Conservation (phyloP, 2,113 vertebrate species). For the Rhipidura dahli region DNA sequence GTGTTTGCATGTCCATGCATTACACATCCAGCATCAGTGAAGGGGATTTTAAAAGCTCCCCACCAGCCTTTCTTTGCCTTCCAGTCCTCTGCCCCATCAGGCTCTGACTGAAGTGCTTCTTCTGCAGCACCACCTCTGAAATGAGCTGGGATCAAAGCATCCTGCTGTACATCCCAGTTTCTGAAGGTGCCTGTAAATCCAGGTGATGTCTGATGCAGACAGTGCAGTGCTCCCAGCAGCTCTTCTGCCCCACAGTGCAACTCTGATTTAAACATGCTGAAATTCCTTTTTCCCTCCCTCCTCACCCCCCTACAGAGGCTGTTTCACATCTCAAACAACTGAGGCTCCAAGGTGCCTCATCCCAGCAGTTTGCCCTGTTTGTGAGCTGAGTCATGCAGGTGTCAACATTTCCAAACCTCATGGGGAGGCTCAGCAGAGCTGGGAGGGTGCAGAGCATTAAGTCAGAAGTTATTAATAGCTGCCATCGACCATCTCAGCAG, state of each 20-base stretch:
- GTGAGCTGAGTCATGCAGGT: slow-evolving; percentile 34
- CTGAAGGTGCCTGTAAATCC: not conserved
- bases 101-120: not conserved
- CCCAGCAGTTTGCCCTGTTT: not conserved
- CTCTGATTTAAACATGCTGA: accelerated
- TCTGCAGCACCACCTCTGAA: not conserved
- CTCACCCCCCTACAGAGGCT: not conserved
- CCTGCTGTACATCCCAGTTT: not conserved
- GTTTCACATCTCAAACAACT: not conserved
- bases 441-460: not conserved
- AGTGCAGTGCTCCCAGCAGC: not conserved
- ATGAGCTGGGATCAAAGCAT: not conserved
- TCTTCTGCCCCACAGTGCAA: not conserved
- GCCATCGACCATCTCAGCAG: slow-evolving; percentile 9
- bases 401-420: slow-evolving; percentile 12
- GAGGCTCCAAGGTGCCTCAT: not conserved
- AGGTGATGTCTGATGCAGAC: not conserved
- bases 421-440: not conserved
- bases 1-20: not conserved
- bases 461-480: slow-evolving; percentile 50
- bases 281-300: not conserved
- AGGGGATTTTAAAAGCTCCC: not conserved
- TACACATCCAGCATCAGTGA: not conserved
- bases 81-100: not conserved
- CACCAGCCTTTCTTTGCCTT: not conserved